phyloP scores from a whole-genome alignment of 2,888 invertebrate genomes.

The Busseola fusca region DNA sequence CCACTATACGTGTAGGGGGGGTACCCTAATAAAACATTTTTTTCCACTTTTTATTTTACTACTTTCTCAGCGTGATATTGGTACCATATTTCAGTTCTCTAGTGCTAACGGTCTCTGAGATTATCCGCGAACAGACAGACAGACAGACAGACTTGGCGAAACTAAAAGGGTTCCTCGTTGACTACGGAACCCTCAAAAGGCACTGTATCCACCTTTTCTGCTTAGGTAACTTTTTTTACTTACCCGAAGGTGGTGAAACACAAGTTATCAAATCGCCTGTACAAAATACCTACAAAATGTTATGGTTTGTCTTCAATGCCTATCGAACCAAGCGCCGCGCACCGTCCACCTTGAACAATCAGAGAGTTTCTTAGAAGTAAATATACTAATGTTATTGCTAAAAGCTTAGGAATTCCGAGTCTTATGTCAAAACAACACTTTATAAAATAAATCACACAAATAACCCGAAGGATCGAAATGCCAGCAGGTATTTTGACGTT shows the following conservation, averaged over 20 bases:
- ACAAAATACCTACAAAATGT: not conserved
- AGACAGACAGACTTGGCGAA: too few relatives aligned
- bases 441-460: constrained; percentile 10
- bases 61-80: too few relatives aligned
- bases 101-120: too few relatives aligned
- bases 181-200: not conserved
- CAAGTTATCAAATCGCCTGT: not conserved
- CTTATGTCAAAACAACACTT: constrained; percentile 6
- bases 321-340: not conserved
- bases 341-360: not conserved
- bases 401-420: constrained; percentile 4
- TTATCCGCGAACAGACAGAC: too few relatives aligned
- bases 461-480: constrained; percentile 39
- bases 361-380: not conserved
- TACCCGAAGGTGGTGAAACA: not conserved
- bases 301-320: not conserved
- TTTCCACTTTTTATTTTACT: too few relatives aligned
- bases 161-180: too few relatives aligned
- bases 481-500: constrained; percentile 34
- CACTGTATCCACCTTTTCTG: not conserved
- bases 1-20: too few relatives aligned
- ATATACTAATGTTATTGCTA: not conserved
- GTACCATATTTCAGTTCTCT: too few relatives aligned
- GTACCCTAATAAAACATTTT: too few relatives aligned
- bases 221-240: not conserved